These are phyloP conservation scores for Lordiphosa clarofinis DNA, from an alignment of 1,140 invertebrate genomes.

Conservation along the genomic window DNA sequence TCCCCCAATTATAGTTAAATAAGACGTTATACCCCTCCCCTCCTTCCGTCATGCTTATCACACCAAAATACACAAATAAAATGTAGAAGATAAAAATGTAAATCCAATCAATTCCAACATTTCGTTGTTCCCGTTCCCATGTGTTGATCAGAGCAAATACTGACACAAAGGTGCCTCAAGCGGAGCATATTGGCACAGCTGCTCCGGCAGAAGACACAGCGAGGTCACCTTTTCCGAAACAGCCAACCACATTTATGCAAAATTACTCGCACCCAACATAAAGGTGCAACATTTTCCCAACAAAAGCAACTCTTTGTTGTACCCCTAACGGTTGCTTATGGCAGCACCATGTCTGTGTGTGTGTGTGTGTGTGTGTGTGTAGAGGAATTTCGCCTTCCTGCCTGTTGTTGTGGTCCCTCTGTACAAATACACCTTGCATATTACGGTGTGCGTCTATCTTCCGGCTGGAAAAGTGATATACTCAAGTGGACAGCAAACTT, in stretches of 20 bases:
- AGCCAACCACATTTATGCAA: constrained; percentile 23
- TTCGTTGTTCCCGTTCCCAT: constrained; percentile 20
- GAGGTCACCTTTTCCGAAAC: constrained; percentile 15
- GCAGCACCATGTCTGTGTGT: constrained; percentile 13
- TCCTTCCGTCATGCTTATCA: constrained; percentile 24
- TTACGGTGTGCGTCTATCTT: constrained; percentile 32
- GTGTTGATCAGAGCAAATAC: background rate
- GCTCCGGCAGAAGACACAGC: constrained; percentile 21
- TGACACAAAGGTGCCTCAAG: no score
- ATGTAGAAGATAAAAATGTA: background rate
- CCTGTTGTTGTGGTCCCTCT: constrained; percentile 30
- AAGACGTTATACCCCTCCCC: constrained; percentile 27
- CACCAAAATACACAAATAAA: constrained; percentile 12
- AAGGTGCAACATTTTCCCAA: constrained; percentile 71
- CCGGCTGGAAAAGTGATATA: constrained; percentile 63
- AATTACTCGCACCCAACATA: constrained; percentile 12
- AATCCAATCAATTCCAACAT: constrained; percentile 41
- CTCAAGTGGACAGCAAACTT: constrained; percentile 33
- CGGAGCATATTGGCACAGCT: constrained; percentile 60
- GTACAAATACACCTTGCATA: constrained; percentile 71
- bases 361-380: constrained; percentile 21
- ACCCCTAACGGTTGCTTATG: constrained; percentile 46
- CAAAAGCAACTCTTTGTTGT: constrained; percentile 70
- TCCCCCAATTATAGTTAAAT: constrained; percentile 26
- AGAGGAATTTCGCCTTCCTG: constrained; percentile 49